Percentiles rank a stretch among this genome's conserved stretches.
These are phyloP conservation scores for Oxytorus armatus DNA, from an alignment of 2,888 invertebrate species.

Conservation along the genomic window DNA sequence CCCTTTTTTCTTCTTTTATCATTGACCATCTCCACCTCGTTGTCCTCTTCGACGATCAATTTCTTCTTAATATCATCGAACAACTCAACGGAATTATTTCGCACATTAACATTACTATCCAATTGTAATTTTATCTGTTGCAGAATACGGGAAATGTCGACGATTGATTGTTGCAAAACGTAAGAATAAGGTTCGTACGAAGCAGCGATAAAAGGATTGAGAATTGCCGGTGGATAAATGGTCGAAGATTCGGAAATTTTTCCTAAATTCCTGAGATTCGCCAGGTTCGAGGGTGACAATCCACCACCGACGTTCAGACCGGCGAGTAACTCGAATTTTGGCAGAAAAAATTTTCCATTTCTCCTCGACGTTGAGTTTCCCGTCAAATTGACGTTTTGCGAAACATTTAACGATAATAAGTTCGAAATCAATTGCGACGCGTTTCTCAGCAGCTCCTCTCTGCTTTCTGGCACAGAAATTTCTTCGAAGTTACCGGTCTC, in stretches of 20 bases:
- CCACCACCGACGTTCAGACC: slow-evolving; percentile 75
- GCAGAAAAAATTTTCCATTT: slow-evolving; percentile 74
- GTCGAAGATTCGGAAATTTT: slow-evolving; percentile 48
- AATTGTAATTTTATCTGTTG: slow-evolving; percentile 65
- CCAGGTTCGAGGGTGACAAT: slow-evolving; percentile 26
- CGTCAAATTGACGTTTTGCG: not conserved
- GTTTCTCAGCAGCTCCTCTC: slow-evolving; percentile 10
- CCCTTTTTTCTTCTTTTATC: slow-evolving; percentile 54
- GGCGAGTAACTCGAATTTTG: slow-evolving; percentile 76
- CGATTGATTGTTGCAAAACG: slow-evolving; percentile 61
- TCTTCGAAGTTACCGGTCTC: slow-evolving; percentile 6
- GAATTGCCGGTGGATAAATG: slow-evolving; percentile 11
- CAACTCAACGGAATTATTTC: slow-evolving; percentile 43
- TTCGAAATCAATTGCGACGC: slow-evolving; percentile 24
- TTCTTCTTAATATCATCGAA: slow-evolving; percentile 24
- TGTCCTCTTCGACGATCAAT: slow-evolving; percentile 27
- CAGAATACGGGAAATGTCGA: slow-evolving; percentile 61
- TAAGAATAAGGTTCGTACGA: slow-evolving; percentile 76
- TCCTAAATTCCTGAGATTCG: slow-evolving; percentile 58
- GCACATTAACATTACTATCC: slow-evolving; percentile 18
- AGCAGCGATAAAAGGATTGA: slow-evolving; percentile 68
- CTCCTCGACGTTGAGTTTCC: slow-evolving; percentile 50
- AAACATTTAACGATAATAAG: slow-evolving; percentile 28
- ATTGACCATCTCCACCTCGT: slow-evolving; percentile 38
- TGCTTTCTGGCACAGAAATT: slow-evolving; percentile 32